Evolutionary conservation across 2,797 vertebrate genomes (phyloP).

Genomic region (Lagocephalus sceleratus): DNA sequence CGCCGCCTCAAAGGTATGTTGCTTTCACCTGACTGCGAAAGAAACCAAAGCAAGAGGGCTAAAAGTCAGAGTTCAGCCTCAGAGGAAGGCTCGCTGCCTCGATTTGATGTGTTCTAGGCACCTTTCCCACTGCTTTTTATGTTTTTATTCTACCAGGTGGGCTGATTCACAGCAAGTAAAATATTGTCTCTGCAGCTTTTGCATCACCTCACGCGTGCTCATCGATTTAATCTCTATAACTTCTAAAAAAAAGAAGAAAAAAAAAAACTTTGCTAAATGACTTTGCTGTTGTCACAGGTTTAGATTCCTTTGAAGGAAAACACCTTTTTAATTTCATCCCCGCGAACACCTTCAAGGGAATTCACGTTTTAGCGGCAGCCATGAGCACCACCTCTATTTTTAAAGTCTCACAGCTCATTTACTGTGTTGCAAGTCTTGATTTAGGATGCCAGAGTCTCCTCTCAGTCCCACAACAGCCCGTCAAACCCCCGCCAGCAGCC

Average conservation of each 20-base stretch:
- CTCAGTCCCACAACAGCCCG: slow-evolving; percentile 56
- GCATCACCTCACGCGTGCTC: no score
- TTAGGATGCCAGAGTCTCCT: slow-evolving; percentile 66
- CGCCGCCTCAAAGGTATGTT: slow-evolving; percentile 41
- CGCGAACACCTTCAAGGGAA: neutral
- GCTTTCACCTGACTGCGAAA: neutral
- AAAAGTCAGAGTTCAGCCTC: slow-evolving; percentile 2
- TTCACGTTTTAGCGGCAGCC: slow-evolving; percentile 4
- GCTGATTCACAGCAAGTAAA: no score
- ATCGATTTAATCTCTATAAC: no score
- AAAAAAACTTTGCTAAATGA: no score
- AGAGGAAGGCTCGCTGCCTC: neutral
- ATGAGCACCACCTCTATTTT: slow-evolving; percentile 1
- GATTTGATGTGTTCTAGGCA: neutral
- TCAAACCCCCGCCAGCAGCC: slow-evolving; percentile 60
- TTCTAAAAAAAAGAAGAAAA: no score
- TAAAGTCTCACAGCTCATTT: slow-evolving; percentile 13
- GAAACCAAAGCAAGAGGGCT: neutral
- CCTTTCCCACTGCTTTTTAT: neutral
- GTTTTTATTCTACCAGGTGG: no score
- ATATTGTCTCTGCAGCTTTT: no score
- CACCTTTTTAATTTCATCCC: neutral
- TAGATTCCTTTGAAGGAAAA: no score
- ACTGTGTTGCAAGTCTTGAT: slow-evolving; percentile 5
- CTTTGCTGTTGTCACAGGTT: no score